A percentile compares a stretch with the other conserved stretches of the same genome.
Evolutionary conservation across 2,888 invertebrate genomes (phyloP).

Genomic region (Leuctra nigra): DNA sequence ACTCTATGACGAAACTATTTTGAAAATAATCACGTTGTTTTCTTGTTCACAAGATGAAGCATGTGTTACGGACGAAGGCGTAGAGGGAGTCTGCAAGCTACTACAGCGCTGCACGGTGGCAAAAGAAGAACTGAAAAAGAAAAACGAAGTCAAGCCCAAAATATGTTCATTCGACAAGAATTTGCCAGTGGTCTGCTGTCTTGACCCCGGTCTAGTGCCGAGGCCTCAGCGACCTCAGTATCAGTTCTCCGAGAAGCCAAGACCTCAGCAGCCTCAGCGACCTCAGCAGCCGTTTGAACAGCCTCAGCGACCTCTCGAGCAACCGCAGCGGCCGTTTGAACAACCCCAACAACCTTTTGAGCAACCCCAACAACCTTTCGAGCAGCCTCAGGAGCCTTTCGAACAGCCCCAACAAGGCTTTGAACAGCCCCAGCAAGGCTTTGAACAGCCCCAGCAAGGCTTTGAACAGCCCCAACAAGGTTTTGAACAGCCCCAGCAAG

Average conservation of each 20-base stretch:
- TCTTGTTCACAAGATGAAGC: neutral
- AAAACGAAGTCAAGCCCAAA: neutral
- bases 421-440: neutral
- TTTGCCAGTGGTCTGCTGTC: neutral
- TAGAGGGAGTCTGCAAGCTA: neutral
- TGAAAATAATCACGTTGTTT: no score
- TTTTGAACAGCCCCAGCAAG: neutral
- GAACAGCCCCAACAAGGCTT: neutral
- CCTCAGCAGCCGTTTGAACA: neutral
- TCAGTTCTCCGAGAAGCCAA: neutral
- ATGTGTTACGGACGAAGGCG: neutral
- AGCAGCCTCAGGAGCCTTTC: neutral
- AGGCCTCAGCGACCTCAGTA: neutral
- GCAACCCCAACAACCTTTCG: neutral
- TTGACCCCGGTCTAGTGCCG: neutral
- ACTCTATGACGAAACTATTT: no score
- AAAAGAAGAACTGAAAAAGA: no score
- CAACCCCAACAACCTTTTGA: neutral
- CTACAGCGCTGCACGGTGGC: neutral
- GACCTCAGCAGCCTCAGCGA: no score
- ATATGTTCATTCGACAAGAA: neutral
- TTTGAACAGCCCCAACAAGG: no score
- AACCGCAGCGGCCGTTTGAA: neutral
- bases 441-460: neutral
- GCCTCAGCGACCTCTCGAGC: neutral